Conservation (phyloP, 2,113 vertebrate genomes). For the Marmota monax region DNA sequence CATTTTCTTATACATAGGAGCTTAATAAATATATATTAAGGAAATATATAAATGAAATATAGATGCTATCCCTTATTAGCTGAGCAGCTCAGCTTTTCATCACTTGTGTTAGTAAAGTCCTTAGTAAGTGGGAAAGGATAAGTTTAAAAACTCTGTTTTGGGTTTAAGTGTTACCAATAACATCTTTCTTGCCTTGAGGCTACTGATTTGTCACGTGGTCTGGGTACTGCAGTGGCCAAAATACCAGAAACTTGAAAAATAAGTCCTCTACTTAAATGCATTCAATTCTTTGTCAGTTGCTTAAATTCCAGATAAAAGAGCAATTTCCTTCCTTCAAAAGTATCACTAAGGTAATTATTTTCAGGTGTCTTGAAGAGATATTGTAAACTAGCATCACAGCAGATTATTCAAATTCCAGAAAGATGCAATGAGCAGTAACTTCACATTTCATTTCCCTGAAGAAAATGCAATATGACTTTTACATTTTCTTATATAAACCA, state of each 20-base stretch:
- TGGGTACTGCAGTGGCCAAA: background rate
- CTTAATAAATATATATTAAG: background rate
- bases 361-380: conserved; percentile 57
- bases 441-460: background rate
- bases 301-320: conserved; percentile 23
- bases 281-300: conserved; percentile 50
- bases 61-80: background rate
- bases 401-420: conserved; percentile 35
- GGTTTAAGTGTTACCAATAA: background rate
- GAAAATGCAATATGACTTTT: background rate
- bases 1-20: background rate
- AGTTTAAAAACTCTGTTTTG: background rate
- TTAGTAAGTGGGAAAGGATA: background rate
- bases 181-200: background rate
- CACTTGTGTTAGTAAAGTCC: background rate
- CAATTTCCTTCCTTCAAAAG: conserved; percentile 49
- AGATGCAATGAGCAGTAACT: background rate
- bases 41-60: background rate
- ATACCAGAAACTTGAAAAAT: background rate
- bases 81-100: background rate
- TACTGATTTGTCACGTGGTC: background rate
- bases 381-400: background rate
- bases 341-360: conserved; percentile 63
- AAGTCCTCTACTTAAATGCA: conserved; percentile 53
- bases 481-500: background rate